Evolutionary conservation across 2,888 invertebrate species (phyloP).

Genomic region (Zygaena filipendulae): DNA sequence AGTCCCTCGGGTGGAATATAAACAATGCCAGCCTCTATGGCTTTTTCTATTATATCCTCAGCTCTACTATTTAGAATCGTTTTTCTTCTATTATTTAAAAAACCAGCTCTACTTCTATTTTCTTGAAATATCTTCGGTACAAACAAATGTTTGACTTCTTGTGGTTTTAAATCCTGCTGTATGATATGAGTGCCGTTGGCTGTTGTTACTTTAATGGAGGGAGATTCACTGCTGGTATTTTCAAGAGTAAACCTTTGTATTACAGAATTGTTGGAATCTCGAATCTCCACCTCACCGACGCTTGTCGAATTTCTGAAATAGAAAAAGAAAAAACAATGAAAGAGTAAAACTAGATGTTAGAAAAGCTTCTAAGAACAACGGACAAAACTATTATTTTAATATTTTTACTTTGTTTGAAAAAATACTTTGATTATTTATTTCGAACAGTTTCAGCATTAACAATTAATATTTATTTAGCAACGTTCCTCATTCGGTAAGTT

Average conservation of each 20-base stretch:
- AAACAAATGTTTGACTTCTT: slow-evolving; percentile 54
- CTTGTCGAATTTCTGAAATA: slow-evolving; percentile 56
- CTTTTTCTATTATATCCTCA: slow-evolving; percentile 29
- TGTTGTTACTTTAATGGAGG: slow-evolving; percentile 40
- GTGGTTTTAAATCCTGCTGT: slow-evolving; percentile 50
- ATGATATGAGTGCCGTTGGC: slow-evolving; percentile 49
- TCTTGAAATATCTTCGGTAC: slow-evolving; percentile 48
- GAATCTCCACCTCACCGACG: slow-evolving; percentile 54
- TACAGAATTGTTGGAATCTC: slow-evolving; percentile 44
- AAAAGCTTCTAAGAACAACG: no score
- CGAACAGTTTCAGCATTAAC: no score
- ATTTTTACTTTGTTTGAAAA: no score
- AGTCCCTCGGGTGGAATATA: slow-evolving; percentile 57
- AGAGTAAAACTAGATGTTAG: no score
- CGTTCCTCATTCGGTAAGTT: no score
- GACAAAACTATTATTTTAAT: no score
- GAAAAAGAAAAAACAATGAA: slow-evolving; percentile 12
- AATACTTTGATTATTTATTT: no score
- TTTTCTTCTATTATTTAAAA: slow-evolving; percentile 48
- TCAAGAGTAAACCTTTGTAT: slow-evolving; percentile 51
- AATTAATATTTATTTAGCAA: no score
- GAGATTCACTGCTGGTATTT: slow-evolving; percentile 45
- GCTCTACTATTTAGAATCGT: slow-evolving; percentile 31
- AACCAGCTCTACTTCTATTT: slow-evolving; percentile 46
- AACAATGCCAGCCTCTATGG: slow-evolving; percentile 41